Evolutionary conservation across 2,888 invertebrate species (phyloP).

Genomic region (Campoplex capitator): DNA sequence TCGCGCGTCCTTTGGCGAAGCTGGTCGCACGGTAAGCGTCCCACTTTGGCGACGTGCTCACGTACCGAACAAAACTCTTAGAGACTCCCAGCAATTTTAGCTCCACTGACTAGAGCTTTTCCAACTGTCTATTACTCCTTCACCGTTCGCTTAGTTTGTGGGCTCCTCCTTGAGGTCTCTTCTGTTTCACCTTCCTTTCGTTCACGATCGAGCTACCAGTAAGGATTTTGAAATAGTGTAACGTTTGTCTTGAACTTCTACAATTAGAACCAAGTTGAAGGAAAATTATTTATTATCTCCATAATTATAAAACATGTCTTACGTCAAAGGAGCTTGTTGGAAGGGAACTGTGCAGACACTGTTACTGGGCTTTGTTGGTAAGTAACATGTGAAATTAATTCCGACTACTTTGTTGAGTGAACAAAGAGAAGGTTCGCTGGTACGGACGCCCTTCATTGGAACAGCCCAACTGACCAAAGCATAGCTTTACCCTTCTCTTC

Average conservation of each 20-base stretch:
- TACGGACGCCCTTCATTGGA: conserved; percentile 55
- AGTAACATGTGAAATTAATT: conserved; percentile 61
- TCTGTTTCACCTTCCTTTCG: conserved; percentile 19
- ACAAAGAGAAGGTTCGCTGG: conserved; percentile 41
- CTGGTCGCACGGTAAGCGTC: conserved; percentile 58
- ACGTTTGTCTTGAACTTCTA: conserved; percentile 28
- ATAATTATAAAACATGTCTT: conserved; percentile 11
- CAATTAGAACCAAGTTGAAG: background rate
- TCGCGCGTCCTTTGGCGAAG: conserved; percentile 64
- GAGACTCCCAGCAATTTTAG: conserved; percentile 76
- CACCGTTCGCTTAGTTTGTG: conserved; percentile 73
- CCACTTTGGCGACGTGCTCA: conserved; percentile 81
- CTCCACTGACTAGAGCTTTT: conserved; percentile 43
- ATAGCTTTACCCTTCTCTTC: conserved; percentile 52
- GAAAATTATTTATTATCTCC: background rate
- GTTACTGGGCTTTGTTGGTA: conserved; percentile 42
- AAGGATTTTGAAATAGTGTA: conserved; percentile 72
- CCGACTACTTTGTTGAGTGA: conserved; percentile 47
- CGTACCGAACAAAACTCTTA: conserved; percentile 83
- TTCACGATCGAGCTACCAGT: conserved; percentile 77
- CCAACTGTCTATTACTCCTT: conserved; percentile 52
- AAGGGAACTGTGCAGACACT: conserved; percentile 14
- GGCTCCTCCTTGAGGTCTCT: conserved; percentile 74
- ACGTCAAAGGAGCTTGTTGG: background rate
- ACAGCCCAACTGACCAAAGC: conserved; percentile 64